Percentiles rank a stretch among this genome's conserved stretches.
These are phyloP conservation scores for Cyrtonyx montezumae DNA, from an alignment of 2,113 vertebrate genomes.

Conservation along the genomic window DNA sequence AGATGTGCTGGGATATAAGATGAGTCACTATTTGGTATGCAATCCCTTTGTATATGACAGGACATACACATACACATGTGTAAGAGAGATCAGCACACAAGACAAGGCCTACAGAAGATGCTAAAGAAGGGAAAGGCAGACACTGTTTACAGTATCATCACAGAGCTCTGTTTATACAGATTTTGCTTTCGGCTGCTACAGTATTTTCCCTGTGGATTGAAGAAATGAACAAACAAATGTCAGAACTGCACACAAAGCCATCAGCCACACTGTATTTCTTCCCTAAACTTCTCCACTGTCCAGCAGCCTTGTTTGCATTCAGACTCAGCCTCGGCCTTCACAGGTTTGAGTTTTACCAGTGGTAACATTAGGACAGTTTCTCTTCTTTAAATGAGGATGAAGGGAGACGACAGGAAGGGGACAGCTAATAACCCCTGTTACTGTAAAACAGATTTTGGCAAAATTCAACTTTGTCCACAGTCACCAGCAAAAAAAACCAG, in stretches of 20 bases:
- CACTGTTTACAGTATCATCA: background rate
- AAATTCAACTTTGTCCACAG: background rate
- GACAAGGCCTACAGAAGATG: background rate
- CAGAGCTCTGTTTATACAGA: background rate
- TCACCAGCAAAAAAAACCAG: background rate
- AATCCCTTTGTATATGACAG: background rate
- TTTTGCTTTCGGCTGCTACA: background rate
- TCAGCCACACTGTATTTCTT: background rate
- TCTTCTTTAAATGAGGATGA: background rate
- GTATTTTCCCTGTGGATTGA: background rate
- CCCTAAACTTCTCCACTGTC: background rate
- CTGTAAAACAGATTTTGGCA: background rate
- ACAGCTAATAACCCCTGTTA: background rate
- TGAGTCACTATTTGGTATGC: background rate
- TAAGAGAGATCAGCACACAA: background rate
- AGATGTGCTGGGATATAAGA: background rate
- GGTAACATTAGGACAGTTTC: background rate
- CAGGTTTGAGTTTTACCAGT: background rate
- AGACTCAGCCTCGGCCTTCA: background rate
- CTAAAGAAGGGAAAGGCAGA: background rate
- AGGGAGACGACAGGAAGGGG: accelerated
- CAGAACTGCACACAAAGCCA: background rate
- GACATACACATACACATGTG: background rate
- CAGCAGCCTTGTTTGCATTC: background rate
- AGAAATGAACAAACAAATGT: background rate